Conservation (phyloP, 2,888 invertebrate genomes). For the Nineta flava region DNA sequence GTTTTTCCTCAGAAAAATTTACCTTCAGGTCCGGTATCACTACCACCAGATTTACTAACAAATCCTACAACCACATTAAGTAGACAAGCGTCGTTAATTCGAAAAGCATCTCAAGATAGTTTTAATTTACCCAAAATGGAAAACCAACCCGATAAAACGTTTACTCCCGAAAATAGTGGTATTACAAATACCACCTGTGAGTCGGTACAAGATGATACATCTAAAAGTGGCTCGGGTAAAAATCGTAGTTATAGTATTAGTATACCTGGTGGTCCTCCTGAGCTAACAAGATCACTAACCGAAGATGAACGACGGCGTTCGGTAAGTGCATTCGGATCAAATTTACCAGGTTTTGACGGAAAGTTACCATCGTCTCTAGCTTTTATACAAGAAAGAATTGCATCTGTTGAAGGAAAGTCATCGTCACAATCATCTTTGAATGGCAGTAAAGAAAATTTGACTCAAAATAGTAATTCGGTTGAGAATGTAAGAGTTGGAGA, state of each 20-base stretch:
- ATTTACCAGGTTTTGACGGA: slow-evolving; percentile 27
- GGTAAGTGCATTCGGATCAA: slow-evolving; percentile 31
- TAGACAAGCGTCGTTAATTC: slow-evolving; percentile 22
- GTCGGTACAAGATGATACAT: slow-evolving; percentile 5
- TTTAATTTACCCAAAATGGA: slow-evolving; percentile 17
- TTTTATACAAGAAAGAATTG: slow-evolving; percentile 29
- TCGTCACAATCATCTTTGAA: slow-evolving; percentile 16
- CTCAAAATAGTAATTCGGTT: slow-evolving; percentile 16
- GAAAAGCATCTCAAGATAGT: slow-evolving; percentile 16
- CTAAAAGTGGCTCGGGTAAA: slow-evolving; percentile 30
- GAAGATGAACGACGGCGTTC: slow-evolving; percentile 37
- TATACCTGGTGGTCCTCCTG: slow-evolving; percentile 31
- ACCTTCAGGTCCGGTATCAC: slow-evolving; percentile 8
- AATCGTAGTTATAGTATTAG: slow-evolving; percentile 37
- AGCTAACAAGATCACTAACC: slow-evolving; percentile 28
- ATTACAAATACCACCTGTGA: neutral
- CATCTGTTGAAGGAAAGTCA: slow-evolving; percentile 21
- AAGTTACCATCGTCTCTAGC: slow-evolving; percentile 29
- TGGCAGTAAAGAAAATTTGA: slow-evolving; percentile 25
- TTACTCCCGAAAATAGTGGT: slow-evolving; percentile 27
- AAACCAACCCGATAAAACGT: slow-evolving; percentile 25
- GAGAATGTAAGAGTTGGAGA: slow-evolving; percentile 8
- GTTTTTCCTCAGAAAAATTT: slow-evolving; percentile 18
- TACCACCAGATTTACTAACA: slow-evolving; percentile 11
- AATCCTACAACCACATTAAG: slow-evolving; percentile 15